Evolutionary conservation across 2,113 vertebrate species (phyloP), one percentile per base, ranked within the genome.

Genomic region (Rhinolophus sinicus): DNA sequence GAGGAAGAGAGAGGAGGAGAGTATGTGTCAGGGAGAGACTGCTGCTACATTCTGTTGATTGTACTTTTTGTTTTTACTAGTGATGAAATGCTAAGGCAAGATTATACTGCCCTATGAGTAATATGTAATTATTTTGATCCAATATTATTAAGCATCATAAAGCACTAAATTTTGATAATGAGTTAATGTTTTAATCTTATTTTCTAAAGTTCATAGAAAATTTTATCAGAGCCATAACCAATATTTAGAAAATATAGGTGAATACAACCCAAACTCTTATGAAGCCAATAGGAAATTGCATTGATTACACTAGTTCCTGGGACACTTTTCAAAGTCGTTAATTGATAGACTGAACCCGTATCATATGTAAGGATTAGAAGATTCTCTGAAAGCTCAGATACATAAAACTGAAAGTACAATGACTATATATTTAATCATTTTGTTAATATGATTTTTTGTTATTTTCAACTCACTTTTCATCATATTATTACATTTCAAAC

Each of bases 181-280:
- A 90, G 77, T 93, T 81, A 92, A 54, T 69, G 26, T 62, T 80
- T 85, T 85, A 60, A 78, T n/a, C 82, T 26, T 86, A 40, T 91
- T 88, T 96, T 69, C 65, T 96, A 22, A 87, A 77, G 76, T 88
- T 72, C 90, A 77, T 60, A 88, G 52, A 85, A 92, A 62, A 70
- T 35, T 80, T 84, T 94, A 64, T 76, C 40, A 90, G 40, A 90
- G 19, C 83, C 33, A 85, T 60, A 78, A 35, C 35, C 50, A 65
- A 84, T 70, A 76, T 64, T 96, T 83, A 69, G 30, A 84, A 94
- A 89, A 76, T 18, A 44, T 21, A 96, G 50, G 14, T 65, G 9
- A 93, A 69, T 67, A 52, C 64, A 90, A 70, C 30, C 26, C 52
- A 87, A 89, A 90, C 11, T 64, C 35, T 85, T 72, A 70, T 40